These are phyloP conservation scores for Phengaris alcon DNA, from an alignment of 2,888 invertebrate genomes.

Conservation along the genomic window DNA sequence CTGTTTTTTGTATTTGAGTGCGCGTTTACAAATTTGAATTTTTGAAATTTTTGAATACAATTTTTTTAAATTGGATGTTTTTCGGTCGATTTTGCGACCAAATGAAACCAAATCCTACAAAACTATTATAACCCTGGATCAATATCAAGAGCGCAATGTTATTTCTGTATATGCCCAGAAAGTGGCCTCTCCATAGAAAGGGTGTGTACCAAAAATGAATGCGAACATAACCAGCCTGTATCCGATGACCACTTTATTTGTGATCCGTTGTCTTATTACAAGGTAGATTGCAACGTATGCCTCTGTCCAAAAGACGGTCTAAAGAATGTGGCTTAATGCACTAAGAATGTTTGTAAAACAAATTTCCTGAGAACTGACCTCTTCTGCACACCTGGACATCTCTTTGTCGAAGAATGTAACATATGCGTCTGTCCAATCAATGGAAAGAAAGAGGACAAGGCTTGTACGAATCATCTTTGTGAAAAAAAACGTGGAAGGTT, in stretches of 20 bases:
- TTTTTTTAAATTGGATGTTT: no score
- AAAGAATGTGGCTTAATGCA: conserved; percentile 68
- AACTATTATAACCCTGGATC: conserved; percentile 53
- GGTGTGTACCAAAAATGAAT: conserved; percentile 60
- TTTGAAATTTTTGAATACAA: no score
- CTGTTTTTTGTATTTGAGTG: no score
- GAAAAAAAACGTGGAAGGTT: conserved; percentile 55
- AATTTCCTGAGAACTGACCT: conserved; percentile 53
- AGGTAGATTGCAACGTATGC: conserved; percentile 69
- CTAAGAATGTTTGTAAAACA: conserved; percentile 63
- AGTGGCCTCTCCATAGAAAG: conserved; percentile 52
- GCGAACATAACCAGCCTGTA: conserved; percentile 42
- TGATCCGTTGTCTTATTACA: conserved; percentile 62
- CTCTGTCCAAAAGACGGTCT: conserved; percentile 60
- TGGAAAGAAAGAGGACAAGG: conserved; percentile 56
- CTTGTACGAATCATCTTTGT: conserved; percentile 60
- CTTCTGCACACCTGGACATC: conserved; percentile 55
- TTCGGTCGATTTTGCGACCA: no score
- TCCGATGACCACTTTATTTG: conserved; percentile 50
- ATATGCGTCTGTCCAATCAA: conserved; percentile 68
- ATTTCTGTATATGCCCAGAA: conserved; percentile 68
- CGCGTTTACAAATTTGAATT: no score
- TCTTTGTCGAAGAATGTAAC: conserved; percentile 67
- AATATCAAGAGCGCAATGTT: conserved; percentile 59
- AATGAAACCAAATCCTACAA: no score